phyloP scores from a whole-genome alignment of 2,113 vertebrate species.

The Lampris incognitus region DNA sequence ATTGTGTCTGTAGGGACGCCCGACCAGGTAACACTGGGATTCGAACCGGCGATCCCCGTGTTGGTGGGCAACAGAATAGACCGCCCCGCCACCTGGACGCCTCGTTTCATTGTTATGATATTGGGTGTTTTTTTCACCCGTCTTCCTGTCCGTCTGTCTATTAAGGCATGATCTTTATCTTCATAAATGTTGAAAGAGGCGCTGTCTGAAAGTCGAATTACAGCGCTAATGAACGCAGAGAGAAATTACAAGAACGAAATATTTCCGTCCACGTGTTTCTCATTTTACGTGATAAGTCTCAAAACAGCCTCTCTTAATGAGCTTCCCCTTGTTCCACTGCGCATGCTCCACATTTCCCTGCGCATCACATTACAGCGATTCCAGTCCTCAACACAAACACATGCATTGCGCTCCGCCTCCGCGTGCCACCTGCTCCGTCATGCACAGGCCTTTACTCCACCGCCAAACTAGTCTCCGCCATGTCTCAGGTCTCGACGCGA shows the following conservation, averaged over 20 bases:
- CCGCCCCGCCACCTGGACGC: no score
- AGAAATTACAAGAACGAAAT: no score
- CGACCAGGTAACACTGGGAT: no score
- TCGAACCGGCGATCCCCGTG: no score
- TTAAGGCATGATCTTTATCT: not conserved
- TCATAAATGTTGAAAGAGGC: not conserved
- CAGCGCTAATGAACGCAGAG: no score
- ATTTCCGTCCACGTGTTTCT: not conserved
- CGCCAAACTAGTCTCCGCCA: conserved; percentile 51
- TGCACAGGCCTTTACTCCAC: conserved; percentile 29
- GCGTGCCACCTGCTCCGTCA: conserved; percentile 27
- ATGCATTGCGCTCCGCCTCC: not conserved
- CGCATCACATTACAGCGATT: not conserved
- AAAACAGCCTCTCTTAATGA: not conserved
- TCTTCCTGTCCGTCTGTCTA: no score
- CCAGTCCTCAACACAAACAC: not conserved
- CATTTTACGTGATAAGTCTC: not conserved
- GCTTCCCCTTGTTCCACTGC: not conserved
- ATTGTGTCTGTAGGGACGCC: no score
- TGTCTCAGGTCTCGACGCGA: conserved; percentile 50
- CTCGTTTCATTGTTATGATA: no score
- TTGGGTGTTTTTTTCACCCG: no score
- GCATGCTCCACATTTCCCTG: not conserved
- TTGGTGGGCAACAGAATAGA: no score
- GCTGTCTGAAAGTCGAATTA: not conserved